Conservation (phyloP, 2,797 vertebrate genomes). For the Sebastes matsubarae region DNA sequence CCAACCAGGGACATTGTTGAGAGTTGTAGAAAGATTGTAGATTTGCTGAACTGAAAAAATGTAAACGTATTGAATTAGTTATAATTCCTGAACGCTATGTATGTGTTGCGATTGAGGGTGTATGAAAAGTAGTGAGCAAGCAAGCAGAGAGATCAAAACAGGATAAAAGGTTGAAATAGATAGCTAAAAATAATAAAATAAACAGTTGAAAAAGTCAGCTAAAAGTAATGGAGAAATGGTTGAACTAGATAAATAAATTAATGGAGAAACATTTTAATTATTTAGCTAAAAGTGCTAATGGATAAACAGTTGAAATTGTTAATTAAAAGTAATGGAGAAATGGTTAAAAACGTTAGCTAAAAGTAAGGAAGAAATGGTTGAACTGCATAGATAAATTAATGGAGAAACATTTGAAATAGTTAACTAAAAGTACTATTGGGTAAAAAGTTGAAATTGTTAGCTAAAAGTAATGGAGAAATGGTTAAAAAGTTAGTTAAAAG, state of each 20-base stretch:
- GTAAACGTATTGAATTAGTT: background rate
- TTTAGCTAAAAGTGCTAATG: background rate
- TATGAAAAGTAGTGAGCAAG: background rate
- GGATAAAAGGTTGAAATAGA: background rate
- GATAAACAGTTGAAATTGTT: background rate
- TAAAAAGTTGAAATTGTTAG: too few relatives aligned
- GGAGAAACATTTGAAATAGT: too few relatives aligned
- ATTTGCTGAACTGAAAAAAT: background rate
- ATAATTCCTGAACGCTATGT: background rate
- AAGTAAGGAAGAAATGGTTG: too few relatives aligned
- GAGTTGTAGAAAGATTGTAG: background rate
- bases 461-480: too few relatives aligned
- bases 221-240: background rate
- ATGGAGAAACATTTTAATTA: background rate
- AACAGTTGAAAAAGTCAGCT: background rate
- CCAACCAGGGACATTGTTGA: background rate
- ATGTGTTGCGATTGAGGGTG: too few relatives aligned
- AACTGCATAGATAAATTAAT: too few relatives aligned
- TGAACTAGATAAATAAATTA: background rate
- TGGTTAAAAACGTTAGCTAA: background rate
- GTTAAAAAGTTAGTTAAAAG: too few relatives aligned
- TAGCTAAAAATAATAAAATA: background rate
- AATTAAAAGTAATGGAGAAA: background rate
- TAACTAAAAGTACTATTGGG: too few relatives aligned
- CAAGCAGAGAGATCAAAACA: background rate